phyloP scores from a whole-genome alignment of 2,113 vertebrate genomes.

The Rhodinocichla rosea region DNA sequence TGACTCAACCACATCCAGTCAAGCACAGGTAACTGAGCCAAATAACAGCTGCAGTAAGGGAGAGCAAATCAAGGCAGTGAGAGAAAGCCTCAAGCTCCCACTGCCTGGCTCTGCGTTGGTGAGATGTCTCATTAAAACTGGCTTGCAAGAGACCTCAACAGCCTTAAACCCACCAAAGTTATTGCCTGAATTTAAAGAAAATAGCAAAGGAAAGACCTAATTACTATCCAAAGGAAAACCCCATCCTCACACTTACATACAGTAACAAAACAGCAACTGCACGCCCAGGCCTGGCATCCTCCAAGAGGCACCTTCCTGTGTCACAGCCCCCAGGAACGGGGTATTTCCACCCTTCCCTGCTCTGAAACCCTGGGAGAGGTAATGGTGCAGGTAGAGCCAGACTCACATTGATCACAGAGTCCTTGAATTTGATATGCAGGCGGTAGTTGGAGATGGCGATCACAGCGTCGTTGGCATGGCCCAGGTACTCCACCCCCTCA shows the following conservation, averaged over 20 bases:
- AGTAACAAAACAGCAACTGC: neutral
- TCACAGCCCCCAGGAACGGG: neutral
- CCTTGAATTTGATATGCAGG: slow-evolving; percentile 98
- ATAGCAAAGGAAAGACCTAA: neutral
- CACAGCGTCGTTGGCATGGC: slow-evolving; percentile 90
- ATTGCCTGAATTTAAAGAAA: neutral
- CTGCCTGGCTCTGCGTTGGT: neutral
- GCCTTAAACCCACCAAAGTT: neutral
- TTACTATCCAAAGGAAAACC: neutral
- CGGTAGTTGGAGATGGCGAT: slow-evolving; percentile 99
- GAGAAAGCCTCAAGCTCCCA: neutral
- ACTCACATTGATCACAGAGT: slow-evolving; percentile 97
- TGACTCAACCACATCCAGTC: neutral
- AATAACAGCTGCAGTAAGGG: neutral
- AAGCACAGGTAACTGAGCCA: neutral
- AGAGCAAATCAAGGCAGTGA: neutral
- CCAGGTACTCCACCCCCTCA: slow-evolving; percentile 96
- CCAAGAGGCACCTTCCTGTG: neutral
- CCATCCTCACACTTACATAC: neutral
- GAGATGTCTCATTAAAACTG: neutral
- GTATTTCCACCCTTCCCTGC: neutral
- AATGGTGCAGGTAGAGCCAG: neutral
- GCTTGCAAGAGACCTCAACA: neutral
- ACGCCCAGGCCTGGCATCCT: neutral
- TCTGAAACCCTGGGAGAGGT: neutral